Percentiles rank a stretch among this genome's conserved stretches.
Evolutionary conservation across 2,888 invertebrate genomes (phyloP).

Genomic region (Ennomos fuscantarius): DNA sequence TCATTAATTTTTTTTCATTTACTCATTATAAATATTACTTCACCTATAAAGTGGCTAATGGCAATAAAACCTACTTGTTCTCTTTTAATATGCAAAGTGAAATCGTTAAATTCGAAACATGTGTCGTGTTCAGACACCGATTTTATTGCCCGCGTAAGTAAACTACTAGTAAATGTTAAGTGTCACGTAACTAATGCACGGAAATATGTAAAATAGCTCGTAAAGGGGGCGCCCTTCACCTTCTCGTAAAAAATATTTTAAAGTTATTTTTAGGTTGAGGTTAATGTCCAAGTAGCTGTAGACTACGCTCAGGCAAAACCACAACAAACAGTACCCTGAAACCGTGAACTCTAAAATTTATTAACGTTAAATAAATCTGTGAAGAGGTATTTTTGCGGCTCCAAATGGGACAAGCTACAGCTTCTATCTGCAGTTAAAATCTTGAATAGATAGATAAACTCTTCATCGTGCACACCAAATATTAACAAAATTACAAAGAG

Average conservation of each 20-base stretch:
- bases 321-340: constrained; percentile 5
- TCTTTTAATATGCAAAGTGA: constrained; percentile 25
- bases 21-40: constrained; percentile 24
- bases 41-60: constrained; percentile 10
- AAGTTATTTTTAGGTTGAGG: constrained; percentile 12
- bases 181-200: constrained; percentile 34
- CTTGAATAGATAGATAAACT: no score
- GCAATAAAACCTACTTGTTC: constrained; percentile 16
- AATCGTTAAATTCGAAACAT: constrained; percentile 32
- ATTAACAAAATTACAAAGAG: no score
- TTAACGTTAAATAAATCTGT: background rate
- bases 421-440: no score
- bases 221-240: constrained; percentile 32
- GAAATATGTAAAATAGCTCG: constrained; percentile 26
- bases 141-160: constrained; percentile 37
- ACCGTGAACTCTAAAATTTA: background rate
- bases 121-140: constrained; percentile 32
- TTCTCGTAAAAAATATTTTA: constrained; percentile 24
- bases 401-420: no score
- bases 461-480: no score
- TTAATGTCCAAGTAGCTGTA: constrained; percentile 7
- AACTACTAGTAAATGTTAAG: constrained; percentile 29
- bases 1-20: constrained; percentile 11
- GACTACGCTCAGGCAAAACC: background rate
- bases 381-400: background rate